Evolutionary conservation across 1,140 invertebrate species (phyloP).

Genomic region (Asobara japonica): DNA sequence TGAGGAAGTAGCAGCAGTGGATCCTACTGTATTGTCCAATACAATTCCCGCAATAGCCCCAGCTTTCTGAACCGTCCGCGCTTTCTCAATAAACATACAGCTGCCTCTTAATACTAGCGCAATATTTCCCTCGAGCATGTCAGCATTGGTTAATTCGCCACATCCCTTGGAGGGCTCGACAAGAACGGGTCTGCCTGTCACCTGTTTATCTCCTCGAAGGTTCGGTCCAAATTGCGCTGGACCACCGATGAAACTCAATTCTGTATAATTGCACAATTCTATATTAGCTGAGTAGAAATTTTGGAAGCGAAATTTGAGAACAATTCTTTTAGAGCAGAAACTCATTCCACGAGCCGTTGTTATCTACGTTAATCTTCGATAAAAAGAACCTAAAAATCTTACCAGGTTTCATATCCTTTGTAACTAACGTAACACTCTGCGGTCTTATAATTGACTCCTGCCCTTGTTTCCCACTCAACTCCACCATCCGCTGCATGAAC

Average conservation of each 20-base stretch:
- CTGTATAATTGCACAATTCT: too few species aligned
- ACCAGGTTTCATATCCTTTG: slow-evolving; percentile 54
- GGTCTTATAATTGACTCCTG: slow-evolving; percentile 71
- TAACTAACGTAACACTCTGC: slow-evolving; percentile 68
- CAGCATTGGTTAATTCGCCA: slow-evolving; percentile 71
- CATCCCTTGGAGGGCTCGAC: slow-evolving; percentile 79
- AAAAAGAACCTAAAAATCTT: too few species aligned
- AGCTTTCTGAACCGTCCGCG: slow-evolving; percentile 81
- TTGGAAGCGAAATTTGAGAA: too few species aligned
- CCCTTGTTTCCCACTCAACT: slow-evolving; percentile 81
- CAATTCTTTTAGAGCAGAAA: too few species aligned
- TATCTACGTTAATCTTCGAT: too few species aligned
- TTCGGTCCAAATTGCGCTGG: slow-evolving; percentile 92
- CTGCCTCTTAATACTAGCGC: slow-evolving; percentile 86
- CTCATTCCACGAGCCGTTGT: too few species aligned
- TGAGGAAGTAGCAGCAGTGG: slow-evolving; percentile 76
- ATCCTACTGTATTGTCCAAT: slow-evolving; percentile 84
- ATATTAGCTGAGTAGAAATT: too few species aligned
- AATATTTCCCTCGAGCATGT: slow-evolving; percentile 78
- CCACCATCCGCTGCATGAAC: slow-evolving; percentile 98
- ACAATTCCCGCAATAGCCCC: slow-evolving; percentile 89
- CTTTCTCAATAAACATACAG: slow-evolving; percentile 97
- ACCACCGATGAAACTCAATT: slow-evolving; percentile 76
- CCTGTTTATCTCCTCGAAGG: slow-evolving; percentile 70
- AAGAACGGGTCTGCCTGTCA: slow-evolving; percentile 72